Conservation (phyloP, 2,888 invertebrate species). For the Volucella inanis region DNA sequence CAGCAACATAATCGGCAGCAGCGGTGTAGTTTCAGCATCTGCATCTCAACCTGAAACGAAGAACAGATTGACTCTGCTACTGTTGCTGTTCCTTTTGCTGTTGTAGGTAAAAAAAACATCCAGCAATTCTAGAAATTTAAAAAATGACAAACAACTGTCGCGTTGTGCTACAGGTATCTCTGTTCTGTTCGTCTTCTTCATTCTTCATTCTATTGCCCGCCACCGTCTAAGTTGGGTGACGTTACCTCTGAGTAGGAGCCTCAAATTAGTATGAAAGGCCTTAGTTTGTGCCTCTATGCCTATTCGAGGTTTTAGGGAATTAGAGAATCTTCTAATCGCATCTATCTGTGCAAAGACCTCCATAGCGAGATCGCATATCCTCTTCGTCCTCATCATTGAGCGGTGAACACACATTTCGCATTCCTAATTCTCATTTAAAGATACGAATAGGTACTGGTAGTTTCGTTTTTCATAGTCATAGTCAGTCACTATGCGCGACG, state of each 20-base stretch:
- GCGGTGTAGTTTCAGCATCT: conserved; percentile 45
- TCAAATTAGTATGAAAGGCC: conserved; percentile 62
- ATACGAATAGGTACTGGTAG: conserved; percentile 6
- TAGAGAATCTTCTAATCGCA: conserved; percentile 62
- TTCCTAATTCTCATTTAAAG: conserved; percentile 67
- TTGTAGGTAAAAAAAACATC: conserved; percentile 40
- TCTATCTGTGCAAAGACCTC: conserved; percentile 50
- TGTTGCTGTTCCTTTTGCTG: conserved; percentile 28
- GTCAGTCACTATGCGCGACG: conserved; percentile 2
- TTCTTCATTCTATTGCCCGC: too few species aligned
- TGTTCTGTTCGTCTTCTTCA: not conserved
- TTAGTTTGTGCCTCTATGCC: conserved; percentile 21
- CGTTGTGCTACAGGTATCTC: conserved; percentile 14
- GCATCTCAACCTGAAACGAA: conserved; percentile 49
- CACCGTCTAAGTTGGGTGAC: conserved; percentile 18
- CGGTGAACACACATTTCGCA: conserved; percentile 64
- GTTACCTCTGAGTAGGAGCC: conserved; percentile 46
- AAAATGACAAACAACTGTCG: conserved; percentile 73
- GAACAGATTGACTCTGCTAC: conserved; percentile 45
- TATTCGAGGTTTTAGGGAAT: conserved; percentile 54
- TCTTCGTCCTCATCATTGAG: conserved; percentile 31
- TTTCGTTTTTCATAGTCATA: conserved; percentile 50
- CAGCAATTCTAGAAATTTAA: conserved; percentile 71
- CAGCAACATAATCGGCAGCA: conserved; percentile 1
- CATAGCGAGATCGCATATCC: conserved; percentile 55